These are phyloP conservation scores for Aphaenogaster floridana DNA, from an alignment of 1,140 invertebrate species.

Conservation along the genomic window DNA sequence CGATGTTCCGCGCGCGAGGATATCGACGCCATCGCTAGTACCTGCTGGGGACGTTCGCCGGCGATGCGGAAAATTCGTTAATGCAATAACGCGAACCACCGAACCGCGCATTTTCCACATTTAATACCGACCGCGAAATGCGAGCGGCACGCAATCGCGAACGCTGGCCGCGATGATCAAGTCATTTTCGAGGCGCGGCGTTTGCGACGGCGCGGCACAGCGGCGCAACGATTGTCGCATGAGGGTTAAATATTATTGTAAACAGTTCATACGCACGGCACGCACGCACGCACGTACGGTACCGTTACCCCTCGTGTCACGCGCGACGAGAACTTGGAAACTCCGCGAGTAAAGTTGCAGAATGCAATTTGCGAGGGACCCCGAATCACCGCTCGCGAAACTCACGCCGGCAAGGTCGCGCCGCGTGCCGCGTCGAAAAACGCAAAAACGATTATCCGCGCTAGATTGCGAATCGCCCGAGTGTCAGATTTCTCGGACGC, in stretches of 20 bases:
- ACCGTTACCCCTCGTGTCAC: not conserved
- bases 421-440: not conserved
- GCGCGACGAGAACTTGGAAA: slow-evolving; percentile 37
- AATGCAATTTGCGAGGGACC: slow-evolving; percentile 22
- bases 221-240: slow-evolving; percentile 28
- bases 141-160: slow-evolving; percentile 46
- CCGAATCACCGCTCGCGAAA: slow-evolving; percentile 14
- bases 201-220: not conserved
- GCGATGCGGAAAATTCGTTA: slow-evolving; percentile 56
- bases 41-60: slow-evolving; percentile 12
- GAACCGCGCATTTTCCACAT: slow-evolving; percentile 54
- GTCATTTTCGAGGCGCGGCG: slow-evolving; percentile 49
- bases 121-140: slow-evolving; percentile 50
- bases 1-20: not conserved
- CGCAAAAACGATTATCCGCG: slow-evolving; percentile 21
- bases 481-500: not conserved
- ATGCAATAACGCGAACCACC: slow-evolving; percentile 51
- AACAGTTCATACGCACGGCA: not conserved
- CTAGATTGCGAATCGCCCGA: slow-evolving; percentile 3
- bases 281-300: not conserved
- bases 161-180: slow-evolving; percentile 24
- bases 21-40: not conserved
- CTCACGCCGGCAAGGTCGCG: not conserved
- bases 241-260: slow-evolving; percentile 47
- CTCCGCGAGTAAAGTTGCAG: slow-evolving; percentile 28